Base-by-base conservation (phyloP, 2,113 vertebrate species). In the Erinaceus europaeus region DNA sequence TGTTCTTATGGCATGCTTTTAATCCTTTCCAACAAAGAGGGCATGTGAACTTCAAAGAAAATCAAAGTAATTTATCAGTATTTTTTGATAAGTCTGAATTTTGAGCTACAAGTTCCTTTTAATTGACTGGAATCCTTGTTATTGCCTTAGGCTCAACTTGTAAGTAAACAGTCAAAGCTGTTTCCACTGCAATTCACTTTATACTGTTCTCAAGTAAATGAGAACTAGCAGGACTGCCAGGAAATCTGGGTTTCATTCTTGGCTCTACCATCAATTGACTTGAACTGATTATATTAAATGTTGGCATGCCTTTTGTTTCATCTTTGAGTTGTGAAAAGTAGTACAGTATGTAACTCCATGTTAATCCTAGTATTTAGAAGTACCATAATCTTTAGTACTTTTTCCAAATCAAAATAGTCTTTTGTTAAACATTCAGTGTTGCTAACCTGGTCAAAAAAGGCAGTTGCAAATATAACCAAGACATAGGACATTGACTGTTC, bases 181-280 rank as follows among this genome's bases (percentile, higher is more conserved):
- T 84, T 84, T 52, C 81, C 77, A 84, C 59, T 65, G 55, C 32
- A 78, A 40, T 86, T 67, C 32, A 50, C n/a, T 84, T 81, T 90
- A 61, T 75, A n/a, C 59, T 75, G 76, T 76, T 93, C 68, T 71
- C 64, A 34, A 72, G 40, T 42, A 77, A 89, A 74, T 40, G 52
- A 74, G 55, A 78, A 65, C 40, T 52, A 25, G 21, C 74, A 79
- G 32, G 36, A 20, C 59, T 86, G 64, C 84, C 59, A 86, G 62
- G 40, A 91, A 82, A 74, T 77, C 62, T 40, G 76, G 83, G 62
- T 86, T 76, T 90, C 57, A 20, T 64, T 83, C 86, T 81, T 88
- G 55, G 44, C 64, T 68, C 90, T 84, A 44, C 75, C 42, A 10
- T n/a, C n/a, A n/a, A n/a, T 76, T 86, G 62, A 46, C 67, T 53